Conservation (phyloP, 2,113 vertebrate genomes). For the Sylvia atricapilla region DNA sequence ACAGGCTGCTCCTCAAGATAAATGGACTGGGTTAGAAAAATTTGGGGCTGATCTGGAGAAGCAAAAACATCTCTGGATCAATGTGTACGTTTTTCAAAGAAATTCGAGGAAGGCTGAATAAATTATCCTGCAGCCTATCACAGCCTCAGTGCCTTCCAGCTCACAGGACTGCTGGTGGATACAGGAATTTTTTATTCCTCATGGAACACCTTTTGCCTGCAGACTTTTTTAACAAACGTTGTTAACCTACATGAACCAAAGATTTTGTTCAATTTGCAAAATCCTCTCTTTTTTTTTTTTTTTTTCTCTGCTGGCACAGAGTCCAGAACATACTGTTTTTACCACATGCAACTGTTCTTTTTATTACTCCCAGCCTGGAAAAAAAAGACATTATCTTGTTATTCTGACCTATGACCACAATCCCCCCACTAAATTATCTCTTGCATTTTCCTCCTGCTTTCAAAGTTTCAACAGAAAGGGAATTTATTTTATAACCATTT, state of each 20-base stretch:
- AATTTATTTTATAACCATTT: neutral
- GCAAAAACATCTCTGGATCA: neutral
- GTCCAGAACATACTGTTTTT: constrained; percentile 54
- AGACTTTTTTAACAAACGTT: neutral
- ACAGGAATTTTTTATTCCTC: neutral
- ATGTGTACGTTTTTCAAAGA: neutral
- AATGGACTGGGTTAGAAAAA: neutral
- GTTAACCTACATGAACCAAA: neutral
- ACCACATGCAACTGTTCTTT: constrained; percentile 42
- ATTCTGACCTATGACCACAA: constrained; percentile 27
- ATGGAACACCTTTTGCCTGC: neutral
- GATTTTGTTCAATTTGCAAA: constrained; percentile 6
- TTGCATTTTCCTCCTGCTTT: constrained; percentile 5
- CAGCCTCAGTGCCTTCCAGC: neutral
- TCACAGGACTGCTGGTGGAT: neutral
- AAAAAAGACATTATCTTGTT: constrained; percentile 47
- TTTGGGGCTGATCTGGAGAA: neutral
- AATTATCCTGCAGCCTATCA: neutral
- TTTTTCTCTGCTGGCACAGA: neutral
- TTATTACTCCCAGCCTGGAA: constrained; percentile 41
- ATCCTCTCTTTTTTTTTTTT: neutral
- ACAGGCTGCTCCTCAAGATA: constrained; percentile 20
- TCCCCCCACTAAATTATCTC: neutral
- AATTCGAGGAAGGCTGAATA: neutral
- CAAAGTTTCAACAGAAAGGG: neutral